phyloP scores from a whole-genome alignment of 1,140 invertebrate species.

The Orchestia grillus region DNA sequence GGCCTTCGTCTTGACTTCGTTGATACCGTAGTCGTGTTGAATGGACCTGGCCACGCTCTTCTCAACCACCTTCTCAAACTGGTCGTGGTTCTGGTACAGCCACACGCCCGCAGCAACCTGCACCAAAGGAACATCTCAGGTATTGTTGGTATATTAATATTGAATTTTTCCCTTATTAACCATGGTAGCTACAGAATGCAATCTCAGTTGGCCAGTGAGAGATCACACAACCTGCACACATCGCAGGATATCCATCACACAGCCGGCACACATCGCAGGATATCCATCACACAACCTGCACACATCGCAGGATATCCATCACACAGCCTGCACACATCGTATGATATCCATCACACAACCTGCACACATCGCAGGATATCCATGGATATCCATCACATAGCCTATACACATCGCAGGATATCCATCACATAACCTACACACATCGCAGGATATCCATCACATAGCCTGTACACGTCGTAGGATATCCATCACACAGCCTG shows the following conservation, averaged over 20 bases:
- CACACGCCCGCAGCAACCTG: constrained; percentile 63
- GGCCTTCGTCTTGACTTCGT: constrained; percentile 63
- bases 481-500: too few species aligned
- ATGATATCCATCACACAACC: too few species aligned
- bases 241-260: too few species aligned
- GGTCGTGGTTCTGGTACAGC: constrained; percentile 60
- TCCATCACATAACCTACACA: neutral
- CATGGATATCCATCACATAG: neutral
- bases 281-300: neutral
- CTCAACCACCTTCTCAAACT: constrained; percentile 59
- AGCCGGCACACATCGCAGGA: too few species aligned
- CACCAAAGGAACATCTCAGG: neutral
- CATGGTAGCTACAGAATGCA: too few species aligned
- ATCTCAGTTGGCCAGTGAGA: too few species aligned
- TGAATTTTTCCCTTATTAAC: too few species aligned
- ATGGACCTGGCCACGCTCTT: constrained; percentile 59
- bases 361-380: neutral
- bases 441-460: too few species aligned
- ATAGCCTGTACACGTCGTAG: too few species aligned
- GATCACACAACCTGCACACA: too few species aligned
- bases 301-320: neutral
- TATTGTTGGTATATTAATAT: too few species aligned
- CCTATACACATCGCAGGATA: neutral
- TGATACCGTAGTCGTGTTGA: constrained; percentile 61
- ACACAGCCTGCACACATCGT: neutral